These are phyloP conservation scores for Crotalus horridus DNA, from an alignment of 2,113 vertebrate genomes.

Conservation along the genomic window DNA sequence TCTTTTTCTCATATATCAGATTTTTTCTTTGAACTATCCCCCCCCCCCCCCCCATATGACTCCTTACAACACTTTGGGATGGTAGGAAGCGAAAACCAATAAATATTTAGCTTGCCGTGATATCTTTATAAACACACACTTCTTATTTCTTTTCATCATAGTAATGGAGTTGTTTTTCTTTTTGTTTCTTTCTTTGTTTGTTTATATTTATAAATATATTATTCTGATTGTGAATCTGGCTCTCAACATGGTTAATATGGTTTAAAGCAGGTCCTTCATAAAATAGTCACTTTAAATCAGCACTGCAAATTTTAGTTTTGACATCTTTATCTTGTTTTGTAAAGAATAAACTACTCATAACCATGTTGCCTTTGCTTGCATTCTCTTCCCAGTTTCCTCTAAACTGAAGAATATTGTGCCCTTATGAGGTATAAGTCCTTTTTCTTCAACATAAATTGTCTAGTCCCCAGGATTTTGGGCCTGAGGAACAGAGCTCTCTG, in stretches of 20 bases:
- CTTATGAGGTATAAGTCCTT: not conserved
- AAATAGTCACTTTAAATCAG: not conserved
- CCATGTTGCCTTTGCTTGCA: not conserved
- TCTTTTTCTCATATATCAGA: not conserved
- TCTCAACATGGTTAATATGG: not conserved
- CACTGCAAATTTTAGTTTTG: not conserved
- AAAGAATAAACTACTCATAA: not conserved
- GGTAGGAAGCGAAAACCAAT: not conserved
- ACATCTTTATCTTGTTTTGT: not conserved
- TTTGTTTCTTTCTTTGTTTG: not conserved
- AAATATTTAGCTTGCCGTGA: not conserved
- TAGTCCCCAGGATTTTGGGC: not conserved
- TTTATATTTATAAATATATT: not conserved
- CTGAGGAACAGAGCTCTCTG: not conserved
- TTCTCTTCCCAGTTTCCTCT: not conserved
- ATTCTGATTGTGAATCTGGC: not conserved
- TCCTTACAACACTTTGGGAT: too few relatives aligned
- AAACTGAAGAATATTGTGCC: not conserved
- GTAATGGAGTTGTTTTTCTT: not conserved
- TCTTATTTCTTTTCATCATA: not conserved
- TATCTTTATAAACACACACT: not conserved
- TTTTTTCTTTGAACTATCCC: not conserved
- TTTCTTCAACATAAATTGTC: not conserved
- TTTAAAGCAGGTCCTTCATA: not conserved
- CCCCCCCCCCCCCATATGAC: too few relatives aligned